A percentile compares a stretch with the other conserved stretches of the same genome.
Conservation (phyloP, 2,888 invertebrate genomes). For the Melipona beecheii region DNA sequence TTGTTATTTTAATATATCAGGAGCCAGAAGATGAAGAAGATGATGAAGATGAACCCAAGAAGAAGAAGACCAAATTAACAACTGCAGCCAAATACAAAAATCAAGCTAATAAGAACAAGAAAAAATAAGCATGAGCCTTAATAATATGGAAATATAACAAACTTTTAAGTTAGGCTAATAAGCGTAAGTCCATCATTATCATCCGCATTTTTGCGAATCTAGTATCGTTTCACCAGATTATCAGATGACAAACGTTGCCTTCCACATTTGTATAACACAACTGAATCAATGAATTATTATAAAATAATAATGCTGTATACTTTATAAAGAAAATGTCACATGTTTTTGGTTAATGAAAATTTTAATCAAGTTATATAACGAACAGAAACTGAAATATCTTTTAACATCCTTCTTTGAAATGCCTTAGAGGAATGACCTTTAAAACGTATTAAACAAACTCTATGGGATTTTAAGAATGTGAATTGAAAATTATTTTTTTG, state of each 20-base stretch:
- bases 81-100: conserved; percentile 90
- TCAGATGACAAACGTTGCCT: conserved; percentile 66
- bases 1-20: conserved; percentile 81
- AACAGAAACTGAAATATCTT: neutral
- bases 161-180: conserved; percentile 81
- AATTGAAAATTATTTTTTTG: conserved; percentile 62
- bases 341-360: conserved; percentile 32
- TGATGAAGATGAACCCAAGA: conserved; percentile 92
- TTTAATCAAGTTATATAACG: conserved; percentile 7
- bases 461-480: conserved; percentile 35
- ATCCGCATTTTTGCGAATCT: conserved; percentile 79
- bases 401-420: conserved; percentile 7
- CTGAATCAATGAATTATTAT: conserved; percentile 62
- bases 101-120: conserved; percentile 83
- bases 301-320: conserved; percentile 26
- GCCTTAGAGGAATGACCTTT: conserved; percentile 56
- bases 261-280: conserved; percentile 70
- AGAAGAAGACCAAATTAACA: conserved; percentile 91
- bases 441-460: conserved; percentile 40
- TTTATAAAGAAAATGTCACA: conserved; percentile 14
- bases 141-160: conserved; percentile 72
- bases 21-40: conserved; percentile 89
- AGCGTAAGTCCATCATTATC: conserved; percentile 82
- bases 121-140: conserved; percentile 81
- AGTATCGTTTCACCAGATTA: conserved; percentile 77